Evolutionary conservation across 92 coral and sea anemone species (phyloP).

Genomic region (Muricea muricata): DNA sequence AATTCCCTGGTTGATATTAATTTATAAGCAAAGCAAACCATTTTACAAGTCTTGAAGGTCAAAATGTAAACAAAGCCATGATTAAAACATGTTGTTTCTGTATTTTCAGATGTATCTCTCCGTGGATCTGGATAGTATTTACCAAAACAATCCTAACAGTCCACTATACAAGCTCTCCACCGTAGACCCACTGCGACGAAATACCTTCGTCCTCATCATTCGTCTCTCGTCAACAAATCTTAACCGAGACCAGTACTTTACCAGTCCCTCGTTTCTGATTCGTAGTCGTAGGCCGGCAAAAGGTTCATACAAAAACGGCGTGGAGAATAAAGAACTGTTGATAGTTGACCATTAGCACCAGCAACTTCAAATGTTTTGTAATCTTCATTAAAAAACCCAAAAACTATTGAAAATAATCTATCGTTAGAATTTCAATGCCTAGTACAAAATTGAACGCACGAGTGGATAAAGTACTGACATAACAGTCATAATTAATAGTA

Average conservation of each 20-base stretch:
- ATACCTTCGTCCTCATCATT: slow-evolving; percentile 86
- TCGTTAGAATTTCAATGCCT: no score
- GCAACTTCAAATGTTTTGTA: no score
- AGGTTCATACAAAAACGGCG: background rate
- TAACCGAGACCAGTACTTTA: slow-evolving; percentile 67
- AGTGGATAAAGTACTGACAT: no score
- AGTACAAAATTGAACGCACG: no score
- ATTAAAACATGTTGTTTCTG: background rate
- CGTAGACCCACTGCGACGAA: slow-evolving; percentile 92
- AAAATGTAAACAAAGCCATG: no score
- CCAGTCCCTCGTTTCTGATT: slow-evolving; percentile 79
- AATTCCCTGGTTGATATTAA: no score
- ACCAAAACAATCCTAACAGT: slow-evolving; percentile 70
- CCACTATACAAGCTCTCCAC: slow-evolving; percentile 98
- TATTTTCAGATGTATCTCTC: slow-evolving; percentile 77
- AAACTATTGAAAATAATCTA: no score
- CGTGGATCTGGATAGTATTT: slow-evolving; percentile 90
- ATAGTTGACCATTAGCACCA: no score
- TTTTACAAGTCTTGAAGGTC: no score
- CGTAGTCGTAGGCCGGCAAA: slow-evolving; percentile 79
- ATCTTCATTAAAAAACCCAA: no score
- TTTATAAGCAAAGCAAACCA: no score
- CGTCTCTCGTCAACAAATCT: slow-evolving; percentile 77
- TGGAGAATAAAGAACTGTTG: background rate
- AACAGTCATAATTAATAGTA: no score